Conservation (phyloP, 2,888 invertebrate genomes). For the Drosophila atripex region DNA sequence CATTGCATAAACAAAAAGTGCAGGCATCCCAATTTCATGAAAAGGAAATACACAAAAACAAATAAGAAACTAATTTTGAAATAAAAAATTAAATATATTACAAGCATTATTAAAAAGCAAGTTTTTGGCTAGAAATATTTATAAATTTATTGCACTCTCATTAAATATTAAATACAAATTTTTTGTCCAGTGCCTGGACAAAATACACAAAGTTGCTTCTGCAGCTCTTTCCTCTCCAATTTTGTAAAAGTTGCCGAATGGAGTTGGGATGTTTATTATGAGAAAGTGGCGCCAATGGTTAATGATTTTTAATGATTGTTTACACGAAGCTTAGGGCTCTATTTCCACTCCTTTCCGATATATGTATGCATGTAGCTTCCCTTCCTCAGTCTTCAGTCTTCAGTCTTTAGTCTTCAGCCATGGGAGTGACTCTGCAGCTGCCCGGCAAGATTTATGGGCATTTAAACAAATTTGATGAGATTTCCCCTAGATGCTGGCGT, state of each 20-base stretch:
- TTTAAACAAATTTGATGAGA: conserved; percentile 78
- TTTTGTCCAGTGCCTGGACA: neutral
- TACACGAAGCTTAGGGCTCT: conserved; percentile 41
- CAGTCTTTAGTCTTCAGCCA: neutral
- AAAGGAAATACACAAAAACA: neutral
- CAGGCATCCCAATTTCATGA: neutral
- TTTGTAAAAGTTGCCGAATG: conserved; percentile 12
- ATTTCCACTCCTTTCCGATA: conserved; percentile 46
- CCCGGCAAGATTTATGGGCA: conserved; percentile 70
- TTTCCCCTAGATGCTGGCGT: conserved; percentile 58
- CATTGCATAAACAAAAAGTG: conserved; percentile 61
- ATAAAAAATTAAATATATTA: neutral
- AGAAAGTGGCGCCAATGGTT: conserved; percentile 80
- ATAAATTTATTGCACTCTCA: too few species aligned
- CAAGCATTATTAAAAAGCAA: neutral
- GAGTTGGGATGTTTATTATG: conserved; percentile 64
- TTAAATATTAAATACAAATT: neutral
- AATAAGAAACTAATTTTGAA: neutral
- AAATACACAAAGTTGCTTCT: conserved; percentile 3
- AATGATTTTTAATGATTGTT: conserved; percentile 61
- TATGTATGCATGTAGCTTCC: too few species aligned
- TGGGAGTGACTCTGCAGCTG: conserved; percentile 31
- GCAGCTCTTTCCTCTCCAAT: conserved; percentile 5
- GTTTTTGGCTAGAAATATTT: too few species aligned
- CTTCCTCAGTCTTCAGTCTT: neutral